Evolutionary conservation across 2,113 vertebrate species (phyloP).

Genomic region (Microcebus lehilahytsara): DNA sequence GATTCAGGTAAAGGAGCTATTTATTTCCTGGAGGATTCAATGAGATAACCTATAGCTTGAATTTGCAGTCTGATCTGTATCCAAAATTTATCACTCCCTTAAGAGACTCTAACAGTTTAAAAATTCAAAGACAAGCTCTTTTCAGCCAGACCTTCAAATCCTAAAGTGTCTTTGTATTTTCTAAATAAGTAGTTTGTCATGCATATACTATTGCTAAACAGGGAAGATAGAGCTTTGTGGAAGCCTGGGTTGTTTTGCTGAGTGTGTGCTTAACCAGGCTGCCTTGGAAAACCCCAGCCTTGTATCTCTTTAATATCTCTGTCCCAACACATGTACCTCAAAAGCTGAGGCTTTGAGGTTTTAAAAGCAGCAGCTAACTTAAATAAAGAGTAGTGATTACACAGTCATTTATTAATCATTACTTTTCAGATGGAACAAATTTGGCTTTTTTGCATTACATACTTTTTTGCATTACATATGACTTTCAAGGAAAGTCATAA

Average conservation of each 20-base stretch:
- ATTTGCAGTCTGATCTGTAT: slow-evolving; percentile 38
- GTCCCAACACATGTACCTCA: not conserved
- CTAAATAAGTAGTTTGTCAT: slow-evolving; percentile 44
- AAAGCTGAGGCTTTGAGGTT: not conserved
- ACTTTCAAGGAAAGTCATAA: not conserved
- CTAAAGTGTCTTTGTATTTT: slow-evolving; percentile 53
- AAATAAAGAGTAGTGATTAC: not conserved
- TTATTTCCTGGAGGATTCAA: slow-evolving; percentile 36
- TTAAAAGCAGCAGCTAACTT: not conserved
- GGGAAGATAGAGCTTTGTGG: slow-evolving; percentile 27
- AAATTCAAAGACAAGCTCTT: slow-evolving; percentile 54
- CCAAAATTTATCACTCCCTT: slow-evolving; percentile 32
- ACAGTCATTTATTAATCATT: not conserved
- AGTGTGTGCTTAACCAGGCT: not conserved
- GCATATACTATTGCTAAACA: slow-evolving; percentile 24
- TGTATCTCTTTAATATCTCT: not conserved
- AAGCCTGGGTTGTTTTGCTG: not conserved
- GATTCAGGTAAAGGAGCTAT: slow-evolving; percentile 45
- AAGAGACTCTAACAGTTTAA: slow-evolving; percentile 49
- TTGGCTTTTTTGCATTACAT: not conserved
- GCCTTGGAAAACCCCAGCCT: not conserved
- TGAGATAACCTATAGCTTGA: slow-evolving; percentile 51
- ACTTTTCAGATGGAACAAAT: not conserved
- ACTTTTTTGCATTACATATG: not conserved
- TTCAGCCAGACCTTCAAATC: not conserved